Evolutionary conservation across 2,888 invertebrate genomes (phyloP).

Genomic region (Balanococcus diminutus): DNA sequence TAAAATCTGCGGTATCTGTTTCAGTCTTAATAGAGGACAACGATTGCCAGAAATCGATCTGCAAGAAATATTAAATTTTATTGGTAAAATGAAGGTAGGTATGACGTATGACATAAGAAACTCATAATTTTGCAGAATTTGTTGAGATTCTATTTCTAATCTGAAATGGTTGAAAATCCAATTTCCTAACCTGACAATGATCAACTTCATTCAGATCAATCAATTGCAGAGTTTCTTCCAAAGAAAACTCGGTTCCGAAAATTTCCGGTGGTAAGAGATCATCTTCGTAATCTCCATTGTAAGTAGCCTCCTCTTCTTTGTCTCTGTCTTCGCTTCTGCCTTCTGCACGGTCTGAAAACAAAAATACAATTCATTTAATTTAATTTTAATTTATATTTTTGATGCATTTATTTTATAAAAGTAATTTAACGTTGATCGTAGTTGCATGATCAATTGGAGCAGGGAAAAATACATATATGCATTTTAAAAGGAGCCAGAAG

Average conservation of each 20-base stretch:
- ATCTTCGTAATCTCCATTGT: conserved; percentile 26
- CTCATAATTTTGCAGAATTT: too few relatives aligned
- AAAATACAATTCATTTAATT: too few relatives aligned
- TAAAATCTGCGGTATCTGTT: conserved; percentile 29
- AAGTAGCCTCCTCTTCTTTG: not conserved
- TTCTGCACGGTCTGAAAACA: conserved; percentile 8
- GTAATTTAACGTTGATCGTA: too few relatives aligned
- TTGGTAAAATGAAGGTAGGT: too few relatives aligned
- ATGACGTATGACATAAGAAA: too few relatives aligned
- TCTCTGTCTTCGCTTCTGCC: not conserved
- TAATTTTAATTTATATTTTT: too few relatives aligned
- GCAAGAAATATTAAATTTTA: not conserved
- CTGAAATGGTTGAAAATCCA: too few relatives aligned
- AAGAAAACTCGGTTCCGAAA: conserved; percentile 65
- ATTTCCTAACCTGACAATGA: conserved; percentile 30
- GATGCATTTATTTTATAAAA: too few relatives aligned
- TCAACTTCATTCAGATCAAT: conserved; percentile 72
- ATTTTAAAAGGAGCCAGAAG: too few relatives aligned
- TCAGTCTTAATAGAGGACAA: conserved; percentile 50
- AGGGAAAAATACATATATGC: too few relatives aligned
- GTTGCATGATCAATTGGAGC: too few relatives aligned
- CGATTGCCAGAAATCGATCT: conserved; percentile 50
- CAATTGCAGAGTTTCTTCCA: conserved; percentile 76
- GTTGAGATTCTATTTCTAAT: too few relatives aligned
- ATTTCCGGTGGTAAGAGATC: not conserved